Evolutionary conservation across 2,797 vertebrate genomes (phyloP), one percentile per base, ranked within the genome.

Genomic region (Diplodus puntazzo): DNA sequence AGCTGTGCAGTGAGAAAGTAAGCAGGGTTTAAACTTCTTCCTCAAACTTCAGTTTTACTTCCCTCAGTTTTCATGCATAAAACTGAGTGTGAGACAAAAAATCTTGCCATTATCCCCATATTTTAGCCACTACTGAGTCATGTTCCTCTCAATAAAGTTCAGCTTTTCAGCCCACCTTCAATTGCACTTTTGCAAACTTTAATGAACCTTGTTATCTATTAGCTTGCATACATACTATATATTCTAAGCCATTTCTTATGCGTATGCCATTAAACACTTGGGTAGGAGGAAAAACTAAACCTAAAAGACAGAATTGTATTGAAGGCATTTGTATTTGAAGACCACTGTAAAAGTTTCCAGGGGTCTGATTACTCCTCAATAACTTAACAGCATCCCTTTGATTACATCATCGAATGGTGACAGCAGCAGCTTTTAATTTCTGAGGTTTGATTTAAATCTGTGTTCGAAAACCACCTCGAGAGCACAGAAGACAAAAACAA

Each of bases 401-500:
- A 81, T 75, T 61, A 21, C 48, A 61, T 77, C 69, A 79, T 55
- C 23, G 60, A 23, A 27, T 5, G 21, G 60, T 45, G 45, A 76
- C 23, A 52, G 20, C 17, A 63, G 30, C 23, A 80, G 27, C 67
- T 52, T 74, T 20, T 30, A 52, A 63, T 57, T 62, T 52, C 27
- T 59, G 10, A 39, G 39, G 27, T 1, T 34, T 65, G 69, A 59
- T 72, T 80, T 57, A 34, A 73, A 48, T 69, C 58, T 30, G 16
- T 42, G 11, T 59, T 65, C 1, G 0, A 17, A 71, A 62, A 72
- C 49, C 53, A 50, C 53, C 58, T 18, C 34, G 25, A 72, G 23
- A 53, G 6, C 27, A 11, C 34, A 75, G 52, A 71, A 54, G 65
- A 66, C 48, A 66, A 80, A 76, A 61, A 75, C 45, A 75, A 58